Evolutionary conservation across 1,140 invertebrate genomes (phyloP), one percentile per base, ranked within the genome.

Genomic region (Agrypnia vestita): DNA sequence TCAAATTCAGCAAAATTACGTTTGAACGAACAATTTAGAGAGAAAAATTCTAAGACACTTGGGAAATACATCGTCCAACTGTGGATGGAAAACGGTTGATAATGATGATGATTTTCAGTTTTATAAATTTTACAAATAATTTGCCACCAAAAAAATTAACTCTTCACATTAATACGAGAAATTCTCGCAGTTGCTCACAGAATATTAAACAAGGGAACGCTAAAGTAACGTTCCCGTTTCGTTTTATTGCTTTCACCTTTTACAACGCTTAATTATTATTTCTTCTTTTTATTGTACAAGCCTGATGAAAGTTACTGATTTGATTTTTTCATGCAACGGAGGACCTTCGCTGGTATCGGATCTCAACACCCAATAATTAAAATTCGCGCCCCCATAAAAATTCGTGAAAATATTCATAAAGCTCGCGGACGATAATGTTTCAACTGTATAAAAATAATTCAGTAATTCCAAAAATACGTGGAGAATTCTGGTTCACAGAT

Each of bases 231-330:
- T 12, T 4, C 25, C 61, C 61, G 35, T 43, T 64, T 35, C 19
- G 25, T 64, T 64, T 64, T 64, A 64, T 64, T 64, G 61, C 61
- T 13, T 64, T 44, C 13, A 35, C 61, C 61, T 64, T 64, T 64
- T 64, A 43, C 19, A 19, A 64, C 19, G 35, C 19, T 64, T 64
- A 64, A 64, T 64, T 64, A 64, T 64, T 64, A 64, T 64, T 64
- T 64, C 61, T 64, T 64, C 61, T 64, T 64, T 64, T 64, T 64
- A 64, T 35, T 64, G 61, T 15, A n/a, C n/a, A 44, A 11, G 35
- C 19, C 35, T 64, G 61, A 64, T 64, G 25, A 64, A 25, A 64
- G 8, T 64, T 64, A 43, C 61, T 64, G 61, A 64, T 64, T 64
- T 64, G 19, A 64, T 43, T 13, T 64, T n/a, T 64, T 64, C 35